Base-by-base conservation (phyloP, 1,140 invertebrate genomes). In the Nylanderia fulva region DNA sequence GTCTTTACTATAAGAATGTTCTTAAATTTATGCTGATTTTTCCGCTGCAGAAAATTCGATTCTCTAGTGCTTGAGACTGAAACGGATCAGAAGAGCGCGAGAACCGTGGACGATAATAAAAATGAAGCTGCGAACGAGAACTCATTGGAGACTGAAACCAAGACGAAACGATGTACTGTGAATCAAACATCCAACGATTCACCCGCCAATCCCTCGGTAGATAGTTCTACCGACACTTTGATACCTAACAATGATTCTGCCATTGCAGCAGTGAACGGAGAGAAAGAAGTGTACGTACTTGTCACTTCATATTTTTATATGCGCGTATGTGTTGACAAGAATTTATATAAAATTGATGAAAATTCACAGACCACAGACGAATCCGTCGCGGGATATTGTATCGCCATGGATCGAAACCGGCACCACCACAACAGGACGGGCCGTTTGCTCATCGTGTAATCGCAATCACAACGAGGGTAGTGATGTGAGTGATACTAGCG, bases 171-270 rank as follows among this genome's bases (percentile, higher is more conserved):
- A 77, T 87, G 86, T 2, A 92, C 86, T 63, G 77, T 75, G 48
- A 92, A 91, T 61, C 88, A 92, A 75, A 85, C 84, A n/a, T 90
- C 87, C n/a, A 95, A 85, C 33, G 93, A 94, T 45, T 92, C 91
- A 7, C 91, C 91, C 6, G 89, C 90, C 8, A 94, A 94, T 92
- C 92, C 92, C 11, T 95, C 95, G 13, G 94, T 94, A 33, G 95
- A 95, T 56, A 95, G 95, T 86, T 95, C 95, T 2, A 95, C 95
- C 29, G 95, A 95, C 77, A 95, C 94, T 36, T 63, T 95, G 21
- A 95, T 95, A 92, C 94, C 94, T 6, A 94, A 93, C 64, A 91
- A 91, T 66, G 93, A 94, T 88, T 89, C 91, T 69, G 85, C 90
- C 63, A 27, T 87, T 45, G 86, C 85, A 83, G 60, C 71, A 52